Evolutionary conservation across 2,888 invertebrate genomes (phyloP).

Genomic region (Timema podura): DNA sequence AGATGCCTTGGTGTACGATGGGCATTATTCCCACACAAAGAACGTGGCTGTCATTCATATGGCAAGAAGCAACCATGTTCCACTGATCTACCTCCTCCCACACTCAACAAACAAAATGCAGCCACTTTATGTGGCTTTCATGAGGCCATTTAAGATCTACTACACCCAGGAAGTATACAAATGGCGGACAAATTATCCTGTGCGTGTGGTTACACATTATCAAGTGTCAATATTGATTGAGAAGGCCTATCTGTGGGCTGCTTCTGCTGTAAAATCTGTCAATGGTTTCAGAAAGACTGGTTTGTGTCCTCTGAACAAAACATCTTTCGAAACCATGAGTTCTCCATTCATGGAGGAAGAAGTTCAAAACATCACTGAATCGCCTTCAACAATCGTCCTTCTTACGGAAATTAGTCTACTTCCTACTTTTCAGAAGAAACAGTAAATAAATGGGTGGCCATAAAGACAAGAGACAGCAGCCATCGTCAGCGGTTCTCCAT

Average conservation of each 20-base stretch:
- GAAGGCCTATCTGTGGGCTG: slow-evolving; percentile 18
- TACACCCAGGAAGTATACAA: slow-evolving; percentile 19
- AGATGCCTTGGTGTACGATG: slow-evolving; percentile 17
- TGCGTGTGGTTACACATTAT: too few relatives aligned
- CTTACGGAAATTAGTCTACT: slow-evolving; percentile 4
- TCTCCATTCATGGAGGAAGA: slow-evolving; percentile 4
- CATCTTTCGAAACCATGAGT: too few relatives aligned
- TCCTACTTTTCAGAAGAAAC: slow-evolving; percentile 6
- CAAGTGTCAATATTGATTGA: slow-evolving; percentile 7
- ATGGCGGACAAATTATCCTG: too few relatives aligned
- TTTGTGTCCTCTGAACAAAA: slow-evolving; percentile 14
- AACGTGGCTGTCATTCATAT: slow-evolving; percentile 24
- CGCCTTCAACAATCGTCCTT: slow-evolving; percentile 8
- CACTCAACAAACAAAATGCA: slow-evolving; percentile 29
- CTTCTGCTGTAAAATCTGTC: background rate
- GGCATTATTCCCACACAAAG: slow-evolving; percentile 18
- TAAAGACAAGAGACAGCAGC: slow-evolving; percentile 9
- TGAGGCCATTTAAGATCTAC: slow-evolving; percentile 26
- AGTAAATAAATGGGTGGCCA: slow-evolving; percentile 5
- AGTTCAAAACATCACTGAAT: slow-evolving; percentile 6
- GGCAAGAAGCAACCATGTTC: slow-evolving; percentile 27
- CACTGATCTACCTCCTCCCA: slow-evolving; percentile 29
- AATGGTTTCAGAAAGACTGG: slow-evolving; percentile 8
- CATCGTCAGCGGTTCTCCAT: slow-evolving; percentile 15
- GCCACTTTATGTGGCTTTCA: slow-evolving; percentile 31